phyloP scores from a whole-genome alignment of 2,888 invertebrate species.

The Lomographa bimaculata region DNA sequence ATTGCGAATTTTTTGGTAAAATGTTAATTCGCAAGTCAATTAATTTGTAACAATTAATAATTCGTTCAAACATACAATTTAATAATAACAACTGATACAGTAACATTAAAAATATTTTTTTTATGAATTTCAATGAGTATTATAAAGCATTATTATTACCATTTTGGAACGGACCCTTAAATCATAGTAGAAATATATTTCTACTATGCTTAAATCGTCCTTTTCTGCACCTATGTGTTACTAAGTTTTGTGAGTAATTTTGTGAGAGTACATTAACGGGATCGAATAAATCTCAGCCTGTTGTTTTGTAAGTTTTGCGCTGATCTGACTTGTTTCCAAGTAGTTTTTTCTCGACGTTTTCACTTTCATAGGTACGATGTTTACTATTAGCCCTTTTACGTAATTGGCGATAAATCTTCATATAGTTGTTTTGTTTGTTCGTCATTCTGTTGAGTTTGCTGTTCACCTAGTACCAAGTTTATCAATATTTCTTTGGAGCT shows the following conservation, averaged over 20 bases:
- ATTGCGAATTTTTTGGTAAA: too few species aligned
- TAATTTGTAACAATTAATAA: too few species aligned
- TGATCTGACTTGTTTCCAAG: slow-evolving; percentile 23
- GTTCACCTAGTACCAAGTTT: slow-evolving; percentile 27
- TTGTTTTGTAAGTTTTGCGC: slow-evolving; percentile 29
- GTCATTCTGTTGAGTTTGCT: slow-evolving; percentile 28
- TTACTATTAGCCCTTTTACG: slow-evolving; percentile 34
- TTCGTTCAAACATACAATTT: too few species aligned
- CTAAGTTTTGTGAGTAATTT: slow-evolving; percentile 13
- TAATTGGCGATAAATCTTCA: slow-evolving; percentile 43
- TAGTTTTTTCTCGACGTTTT: slow-evolving; percentile 27
- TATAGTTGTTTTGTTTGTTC: slow-evolving; percentile 33
- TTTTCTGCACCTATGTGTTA: too few species aligned
- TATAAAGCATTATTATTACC: too few species aligned
- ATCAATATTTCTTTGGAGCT: slow-evolving; percentile 4
- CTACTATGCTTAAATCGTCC: too few species aligned
- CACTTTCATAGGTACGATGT: slow-evolving; percentile 26
- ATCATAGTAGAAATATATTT: too few species aligned
- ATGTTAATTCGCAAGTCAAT: too few species aligned
- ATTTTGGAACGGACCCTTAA: too few species aligned
- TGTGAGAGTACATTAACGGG: slow-evolving; percentile 14
- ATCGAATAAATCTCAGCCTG: slow-evolving; percentile 17
- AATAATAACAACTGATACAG: too few species aligned
- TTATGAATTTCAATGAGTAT: too few species aligned
- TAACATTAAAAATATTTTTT: too few species aligned